Conservation (phyloP, 2,113 vertebrate genomes). For the Mellivora capensis region DNA sequence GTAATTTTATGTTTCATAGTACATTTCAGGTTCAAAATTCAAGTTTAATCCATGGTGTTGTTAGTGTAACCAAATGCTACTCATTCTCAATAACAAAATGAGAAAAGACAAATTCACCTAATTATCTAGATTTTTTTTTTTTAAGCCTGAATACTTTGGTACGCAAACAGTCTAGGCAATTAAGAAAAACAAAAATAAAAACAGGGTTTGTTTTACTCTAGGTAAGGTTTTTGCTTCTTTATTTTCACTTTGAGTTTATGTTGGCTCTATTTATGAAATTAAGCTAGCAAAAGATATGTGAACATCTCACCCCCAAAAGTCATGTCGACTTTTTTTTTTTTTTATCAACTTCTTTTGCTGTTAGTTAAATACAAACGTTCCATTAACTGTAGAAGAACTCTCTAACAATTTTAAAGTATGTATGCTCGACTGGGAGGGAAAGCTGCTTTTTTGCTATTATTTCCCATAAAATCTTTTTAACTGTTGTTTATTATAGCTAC, state of each 20-base stretch:
- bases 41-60: neutral
- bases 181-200: neutral
- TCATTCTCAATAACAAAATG: neutral
- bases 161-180: neutral
- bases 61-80: neutral
- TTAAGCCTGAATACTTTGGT: neutral
- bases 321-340: neutral
- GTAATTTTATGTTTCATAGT: neutral
- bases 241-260: neutral
- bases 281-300: neutral
- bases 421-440: neutral
- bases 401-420: constrained; percentile 15
- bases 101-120: neutral
- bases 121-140: neutral
- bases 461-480: constrained; percentile 60
- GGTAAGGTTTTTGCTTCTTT: neutral
- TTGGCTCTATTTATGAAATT: neutral
- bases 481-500: constrained; percentile 61
- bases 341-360: neutral
- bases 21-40: neutral
- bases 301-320: neutral
- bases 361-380: constrained; percentile 28
- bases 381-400: neutral
- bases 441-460: constrained; percentile 14
- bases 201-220: neutral